Conservation (phyloP, 2,797 vertebrate species). For the Halcyon badia region DNA sequence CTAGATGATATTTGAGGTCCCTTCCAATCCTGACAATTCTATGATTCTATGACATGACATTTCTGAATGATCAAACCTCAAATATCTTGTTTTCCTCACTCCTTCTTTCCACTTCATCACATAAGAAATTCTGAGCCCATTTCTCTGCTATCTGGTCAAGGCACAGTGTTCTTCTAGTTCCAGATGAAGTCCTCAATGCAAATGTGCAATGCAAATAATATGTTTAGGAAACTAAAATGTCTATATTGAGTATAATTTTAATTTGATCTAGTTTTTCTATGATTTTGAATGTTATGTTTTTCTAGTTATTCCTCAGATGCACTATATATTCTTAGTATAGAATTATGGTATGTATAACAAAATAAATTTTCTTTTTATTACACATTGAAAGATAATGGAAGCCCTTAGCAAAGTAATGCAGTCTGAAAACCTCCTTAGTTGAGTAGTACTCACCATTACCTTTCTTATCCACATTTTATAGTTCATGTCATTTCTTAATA, state of each 20-base stretch:
- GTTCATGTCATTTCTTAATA: not conserved
- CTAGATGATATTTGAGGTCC: too few relatives aligned
- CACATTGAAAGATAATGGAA: not conserved
- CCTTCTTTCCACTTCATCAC: not conserved
- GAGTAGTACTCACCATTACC: not conserved
- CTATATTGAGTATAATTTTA: not conserved
- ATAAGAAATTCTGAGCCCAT: not conserved
- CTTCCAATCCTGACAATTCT: too few relatives aligned
- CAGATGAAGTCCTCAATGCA: not conserved
- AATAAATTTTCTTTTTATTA: not conserved
- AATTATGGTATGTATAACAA: not conserved
- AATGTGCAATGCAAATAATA: not conserved
- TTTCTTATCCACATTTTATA: not conserved
- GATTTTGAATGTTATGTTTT: not conserved
- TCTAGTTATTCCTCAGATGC: not conserved
- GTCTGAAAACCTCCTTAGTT: not conserved
- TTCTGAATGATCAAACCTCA: not conserved
- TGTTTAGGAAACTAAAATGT: not conserved
- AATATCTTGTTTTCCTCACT: not conserved
- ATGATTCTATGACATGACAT: not conserved
- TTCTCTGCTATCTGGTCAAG: not conserved
- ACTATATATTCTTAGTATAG: not conserved
- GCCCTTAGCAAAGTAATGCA: not conserved
- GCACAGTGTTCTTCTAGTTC: not conserved
- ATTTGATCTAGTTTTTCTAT: not conserved